A percentile compares a stretch with the other conserved stretches of the same genome.
Evolutionary conservation across 2,888 invertebrate species (phyloP).

Genomic region (Melanostoma scalare): DNA sequence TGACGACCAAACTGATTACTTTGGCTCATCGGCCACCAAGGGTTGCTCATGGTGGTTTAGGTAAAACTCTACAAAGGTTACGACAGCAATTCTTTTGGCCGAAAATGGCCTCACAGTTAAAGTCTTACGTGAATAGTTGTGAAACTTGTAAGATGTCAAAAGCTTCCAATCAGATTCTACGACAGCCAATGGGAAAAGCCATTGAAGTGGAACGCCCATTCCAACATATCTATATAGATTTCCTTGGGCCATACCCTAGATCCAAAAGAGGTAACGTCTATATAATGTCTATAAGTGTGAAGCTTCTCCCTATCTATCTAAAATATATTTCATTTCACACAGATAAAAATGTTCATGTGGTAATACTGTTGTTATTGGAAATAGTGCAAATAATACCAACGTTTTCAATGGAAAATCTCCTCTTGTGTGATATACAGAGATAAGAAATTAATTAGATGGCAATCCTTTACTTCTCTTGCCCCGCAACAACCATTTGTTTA

Average conservation of each 20-base stretch:
- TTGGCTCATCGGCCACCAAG: conserved; percentile 28
- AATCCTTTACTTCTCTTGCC: too few relatives aligned
- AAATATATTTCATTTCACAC: too few relatives aligned
- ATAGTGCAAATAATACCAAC: too few relatives aligned
- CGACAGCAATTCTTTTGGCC: conserved; percentile 35
- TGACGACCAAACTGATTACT: not conserved
- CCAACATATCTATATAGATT: conserved; percentile 45
- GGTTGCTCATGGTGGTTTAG: conserved; percentile 14
- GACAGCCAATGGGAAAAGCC: conserved; percentile 30
- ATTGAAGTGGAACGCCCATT: conserved; percentile 26
- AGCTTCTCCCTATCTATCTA: too few relatives aligned
- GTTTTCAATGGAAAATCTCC: too few relatives aligned
- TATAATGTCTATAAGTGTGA: too few relatives aligned
- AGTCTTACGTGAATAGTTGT: conserved; percentile 13
- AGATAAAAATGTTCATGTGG: too few relatives aligned
- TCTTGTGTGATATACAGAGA: too few relatives aligned
- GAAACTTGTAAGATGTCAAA: conserved; percentile 34
- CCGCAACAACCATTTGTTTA: too few relatives aligned
- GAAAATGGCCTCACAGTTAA: conserved; percentile 36
- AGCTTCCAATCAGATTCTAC: conserved; percentile 18
- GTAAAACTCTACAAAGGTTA: conserved; percentile 36
- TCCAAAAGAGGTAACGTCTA: not conserved
- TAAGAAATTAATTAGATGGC: too few relatives aligned
- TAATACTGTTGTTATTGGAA: too few relatives aligned
- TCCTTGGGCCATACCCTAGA: conserved; percentile 47